Evolutionary conservation across 2,888 invertebrate species (phyloP), one percentile per base, ranked within the genome.

Genomic region (Epiblema foenella): DNA sequence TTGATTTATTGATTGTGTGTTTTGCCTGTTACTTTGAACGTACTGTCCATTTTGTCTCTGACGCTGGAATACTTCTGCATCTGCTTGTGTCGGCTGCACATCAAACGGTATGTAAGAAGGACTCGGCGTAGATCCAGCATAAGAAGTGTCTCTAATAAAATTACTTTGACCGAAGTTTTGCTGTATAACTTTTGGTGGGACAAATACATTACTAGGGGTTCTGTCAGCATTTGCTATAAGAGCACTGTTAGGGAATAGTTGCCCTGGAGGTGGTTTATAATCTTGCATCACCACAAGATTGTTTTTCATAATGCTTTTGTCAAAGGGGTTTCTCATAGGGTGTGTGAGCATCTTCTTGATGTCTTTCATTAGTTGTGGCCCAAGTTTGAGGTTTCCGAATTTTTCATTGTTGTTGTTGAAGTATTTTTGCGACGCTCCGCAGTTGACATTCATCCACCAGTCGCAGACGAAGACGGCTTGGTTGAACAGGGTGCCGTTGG

Each of bases 381-480:
- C 94, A 60, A 94, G 77, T 79, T 90, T 89, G 20, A 94, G 83
- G 71, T 90, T 92, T 67, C 83, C 92, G 33, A 91, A 90, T 74
- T 91, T 90, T 52, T 93, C 88, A 56, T 93, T 93, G 72, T 89
- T 89, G 33, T 81, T 84, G 73, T 88, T 91, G 74, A 90, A 89
- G 7, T 84, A 77, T 70, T 89, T 85, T 70, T 87, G 85, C 2
- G 94, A 90, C 37, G 89, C 82, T 46, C 90, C 86, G 77, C 95
- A 95, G 75, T 95, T 93, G 0, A 95, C 95, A 77, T 95, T 95
- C 89, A 94, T 95, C 95, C 95, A 95, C 95, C 95, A 95, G 78
- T 95, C 95, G 77, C 95, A 95, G 2, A 95, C 95, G 71, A 95
- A 91, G 2, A 95, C 91, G 62, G 94, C 94, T 85, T 96, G 96